phyloP scores from a whole-genome alignment of 2,888 invertebrate genomes.

The Oeneis ivallda region DNA sequence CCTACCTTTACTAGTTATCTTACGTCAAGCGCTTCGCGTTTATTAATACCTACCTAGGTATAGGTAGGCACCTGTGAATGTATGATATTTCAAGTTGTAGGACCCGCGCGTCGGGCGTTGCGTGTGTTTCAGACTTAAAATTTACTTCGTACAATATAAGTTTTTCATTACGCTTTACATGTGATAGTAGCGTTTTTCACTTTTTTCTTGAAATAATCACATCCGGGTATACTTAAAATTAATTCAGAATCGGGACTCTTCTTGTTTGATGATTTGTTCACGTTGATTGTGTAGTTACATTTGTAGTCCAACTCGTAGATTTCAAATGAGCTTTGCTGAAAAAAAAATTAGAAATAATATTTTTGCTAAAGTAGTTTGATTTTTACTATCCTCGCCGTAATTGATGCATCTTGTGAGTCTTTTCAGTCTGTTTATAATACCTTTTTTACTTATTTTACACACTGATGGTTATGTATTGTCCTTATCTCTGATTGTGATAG shows the following conservation, averaged over 20 bases:
- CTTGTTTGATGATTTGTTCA: constrained; percentile 65
- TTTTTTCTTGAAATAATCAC: constrained; percentile 72
- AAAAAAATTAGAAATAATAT: constrained; percentile 44
- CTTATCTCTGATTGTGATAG: too few species aligned
- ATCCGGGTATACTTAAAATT: constrained; percentile 76
- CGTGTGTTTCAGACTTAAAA: not conserved
- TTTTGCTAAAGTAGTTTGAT: too few species aligned
- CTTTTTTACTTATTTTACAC: not conserved
- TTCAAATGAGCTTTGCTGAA: constrained; percentile 79
- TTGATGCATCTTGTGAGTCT: too few species aligned
- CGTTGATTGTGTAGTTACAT: constrained; percentile 80
- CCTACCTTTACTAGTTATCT: too few species aligned
- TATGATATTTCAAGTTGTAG: not conserved
- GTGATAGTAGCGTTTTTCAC: constrained; percentile 54
- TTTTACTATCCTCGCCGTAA: too few species aligned
- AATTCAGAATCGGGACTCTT: constrained; percentile 73
- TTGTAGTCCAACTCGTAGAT: constrained; percentile 81
- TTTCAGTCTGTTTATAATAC: too few species aligned
- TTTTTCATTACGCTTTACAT: constrained; percentile 49
- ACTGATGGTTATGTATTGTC: too few species aligned
- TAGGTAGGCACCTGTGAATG: too few species aligned
- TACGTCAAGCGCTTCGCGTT: too few species aligned
- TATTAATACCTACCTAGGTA: too few species aligned
- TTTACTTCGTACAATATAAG: not conserved
- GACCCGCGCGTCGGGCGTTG: not conserved